Evolutionary conservation across 2,797 vertebrate species (phyloP), one percentile per base, ranked within the genome.

Genomic region (Dallia pectoralis): DNA sequence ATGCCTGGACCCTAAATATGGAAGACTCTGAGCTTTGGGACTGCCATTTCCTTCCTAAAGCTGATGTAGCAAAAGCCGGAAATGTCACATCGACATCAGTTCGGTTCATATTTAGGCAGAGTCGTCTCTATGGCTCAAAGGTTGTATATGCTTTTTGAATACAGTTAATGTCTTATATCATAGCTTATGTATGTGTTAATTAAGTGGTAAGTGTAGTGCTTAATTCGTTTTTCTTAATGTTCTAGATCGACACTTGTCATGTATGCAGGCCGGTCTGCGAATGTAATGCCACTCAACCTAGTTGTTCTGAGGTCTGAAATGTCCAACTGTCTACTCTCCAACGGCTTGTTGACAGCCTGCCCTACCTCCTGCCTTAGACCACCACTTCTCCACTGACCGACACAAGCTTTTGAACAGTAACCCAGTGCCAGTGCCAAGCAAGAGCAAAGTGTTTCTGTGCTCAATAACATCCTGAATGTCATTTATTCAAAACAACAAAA

Each of bases 41-140:
- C 91, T 89, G 91, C 77, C 53, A 68, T 93, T 97, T 97, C 95
- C 97, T 96, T 98, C 95, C 96, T 96, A 92, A 92, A 93, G 93
- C 94, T 96, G 95, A 94, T 92, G 83, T 92, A 95, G 94, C 94
- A 94, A 91, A 90, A 81, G 79, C 79, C 76, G 59, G 22, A 56
- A n/a, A 76, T 66, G 75, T 86, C 85, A 74, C 65, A 74, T 59
- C 74, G 80, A 69, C 78, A 81, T 68, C 7, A 18, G 77, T 68
- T 18, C 19, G 74, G 78, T 84, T 83, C 70, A 84, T 70, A 49
- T 65, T 72, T 30, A 75, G 44, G n/a, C 82, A 77, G 66, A 48
- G 47, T 68, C 27, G 40, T 14, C 22, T 29, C 44, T 48, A 44
- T 16, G 25, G 44, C 66, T 68, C 40, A 68, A 8, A 25, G 36